Evolutionary conservation across 2,888 invertebrate species (phyloP).

Genomic region (Pediacus dermestoides): DNA sequence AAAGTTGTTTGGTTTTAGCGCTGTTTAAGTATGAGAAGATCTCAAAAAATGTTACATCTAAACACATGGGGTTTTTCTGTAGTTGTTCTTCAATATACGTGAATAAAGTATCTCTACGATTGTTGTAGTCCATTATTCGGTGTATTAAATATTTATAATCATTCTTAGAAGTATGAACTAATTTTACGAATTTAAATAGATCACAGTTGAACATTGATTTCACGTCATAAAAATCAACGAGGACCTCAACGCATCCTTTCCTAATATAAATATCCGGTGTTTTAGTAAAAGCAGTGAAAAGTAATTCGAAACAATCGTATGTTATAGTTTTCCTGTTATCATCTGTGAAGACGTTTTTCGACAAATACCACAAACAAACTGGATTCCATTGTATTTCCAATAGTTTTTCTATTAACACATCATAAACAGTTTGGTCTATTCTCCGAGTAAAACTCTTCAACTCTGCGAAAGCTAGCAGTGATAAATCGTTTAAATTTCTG

Average conservation of each 20-base stretch:
- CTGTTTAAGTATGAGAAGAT: no score
- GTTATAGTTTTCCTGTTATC: conserved; percentile 13
- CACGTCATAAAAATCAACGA: conserved; percentile 16
- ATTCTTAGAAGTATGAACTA: conserved; percentile 14
- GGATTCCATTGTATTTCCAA: conserved; percentile 31
- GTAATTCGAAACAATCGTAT: conserved; percentile 14
- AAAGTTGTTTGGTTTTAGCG: no score
- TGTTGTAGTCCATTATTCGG: no score
- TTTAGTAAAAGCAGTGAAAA: conserved; percentile 23
- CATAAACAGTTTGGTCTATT: conserved; percentile 22
- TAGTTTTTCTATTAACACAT: conserved; percentile 27
- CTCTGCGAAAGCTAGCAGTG: conserved; percentile 21
- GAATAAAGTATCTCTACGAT: no score
- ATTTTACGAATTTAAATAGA: conserved; percentile 15
- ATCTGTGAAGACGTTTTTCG: conserved; percentile 27
- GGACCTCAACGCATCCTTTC: conserved; percentile 24
- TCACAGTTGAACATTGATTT: conserved; percentile 12
- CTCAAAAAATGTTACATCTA: no score
- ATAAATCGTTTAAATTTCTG: no score
- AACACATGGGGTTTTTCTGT: no score
- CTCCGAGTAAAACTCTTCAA: conserved; percentile 23
- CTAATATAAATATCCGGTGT: conserved; percentile 36
- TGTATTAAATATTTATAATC: conserved; percentile 4
- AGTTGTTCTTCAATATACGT: no score
- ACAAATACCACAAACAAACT: conserved; percentile 32